Percentiles rank a stretch among this genome's conserved stretches.
Evolutionary conservation across 1,140 invertebrate genomes (phyloP).

Genomic region (Drosophila varians): DNA sequence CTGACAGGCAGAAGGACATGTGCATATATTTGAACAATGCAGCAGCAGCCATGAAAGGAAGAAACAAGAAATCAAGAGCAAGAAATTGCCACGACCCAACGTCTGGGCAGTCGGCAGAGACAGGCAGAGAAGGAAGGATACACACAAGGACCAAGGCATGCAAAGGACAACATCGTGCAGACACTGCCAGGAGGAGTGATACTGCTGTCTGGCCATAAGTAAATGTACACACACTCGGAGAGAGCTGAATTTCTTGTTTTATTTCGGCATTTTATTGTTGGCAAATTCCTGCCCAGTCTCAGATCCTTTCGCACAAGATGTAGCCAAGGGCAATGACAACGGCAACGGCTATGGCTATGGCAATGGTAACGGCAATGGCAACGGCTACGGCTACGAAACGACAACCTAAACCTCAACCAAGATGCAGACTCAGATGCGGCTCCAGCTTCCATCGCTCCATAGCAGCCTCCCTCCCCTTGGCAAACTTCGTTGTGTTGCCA

Average conservation of each 20-base stretch:
- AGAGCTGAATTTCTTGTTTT: slow-evolving; percentile 71
- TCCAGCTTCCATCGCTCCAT: not conserved
- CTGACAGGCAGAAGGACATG: slow-evolving; percentile 58
- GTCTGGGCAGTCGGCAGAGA: slow-evolving; percentile 28
- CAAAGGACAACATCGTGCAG: slow-evolving; percentile 68
- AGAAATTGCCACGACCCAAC: slow-evolving; percentile 51
- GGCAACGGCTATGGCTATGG: slow-evolving; percentile 32
- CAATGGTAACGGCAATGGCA: slow-evolving; percentile 49
- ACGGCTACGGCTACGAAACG: slow-evolving; percentile 19
- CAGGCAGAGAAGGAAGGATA: slow-evolving; percentile 16
- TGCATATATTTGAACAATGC: slow-evolving; percentile 68
- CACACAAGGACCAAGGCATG: slow-evolving; percentile 47
- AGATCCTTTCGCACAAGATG: slow-evolving; percentile 60
- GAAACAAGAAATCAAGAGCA: slow-evolving; percentile 78
- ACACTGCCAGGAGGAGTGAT: slow-evolving; percentile 67
- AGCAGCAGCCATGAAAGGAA: slow-evolving; percentile 45
- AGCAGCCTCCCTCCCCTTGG: slow-evolving; percentile 10
- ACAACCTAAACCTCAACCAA: slow-evolving; percentile 50
- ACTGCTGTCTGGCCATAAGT: slow-evolving; percentile 72
- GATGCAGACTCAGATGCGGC: slow-evolving; percentile 49
- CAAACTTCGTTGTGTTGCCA: slow-evolving; percentile 60
- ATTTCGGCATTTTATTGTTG: slow-evolving; percentile 72
- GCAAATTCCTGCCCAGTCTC: slow-evolving; percentile 52
- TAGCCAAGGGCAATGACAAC: slow-evolving; percentile 77
- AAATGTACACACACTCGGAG: slow-evolving; percentile 6